Evolutionary conservation across 2,113 vertebrate species (phyloP).

Genomic region (Notarius lentiginosus): DNA sequence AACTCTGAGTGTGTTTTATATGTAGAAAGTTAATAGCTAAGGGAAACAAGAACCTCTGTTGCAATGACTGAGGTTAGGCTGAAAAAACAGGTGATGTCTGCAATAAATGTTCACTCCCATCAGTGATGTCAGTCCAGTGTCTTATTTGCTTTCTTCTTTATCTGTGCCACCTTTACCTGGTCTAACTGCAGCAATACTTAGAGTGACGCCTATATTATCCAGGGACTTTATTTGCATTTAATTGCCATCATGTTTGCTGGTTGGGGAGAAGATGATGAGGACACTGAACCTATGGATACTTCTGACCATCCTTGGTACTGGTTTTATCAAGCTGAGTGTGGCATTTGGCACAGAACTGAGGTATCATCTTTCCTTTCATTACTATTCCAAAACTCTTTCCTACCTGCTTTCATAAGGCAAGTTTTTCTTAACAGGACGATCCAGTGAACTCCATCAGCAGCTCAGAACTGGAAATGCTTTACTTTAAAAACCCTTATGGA

Average conservation of each 20-base stretch:
- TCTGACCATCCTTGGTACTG: slow-evolving; percentile 79
- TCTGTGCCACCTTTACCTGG: neutral
- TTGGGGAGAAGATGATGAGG: neutral
- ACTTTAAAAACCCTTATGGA: neutral
- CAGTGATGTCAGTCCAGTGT: slow-evolving; percentile 21
- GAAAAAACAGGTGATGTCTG: neutral
- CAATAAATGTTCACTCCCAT: slow-evolving; percentile 19
- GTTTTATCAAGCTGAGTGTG: slow-evolving; percentile 86
- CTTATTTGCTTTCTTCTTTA: neutral
- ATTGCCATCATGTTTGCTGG: neutral
- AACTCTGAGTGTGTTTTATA: neutral
- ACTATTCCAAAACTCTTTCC: neutral
- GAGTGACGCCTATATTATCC: neutral
- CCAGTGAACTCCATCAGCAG: neutral
- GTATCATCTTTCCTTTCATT: slow-evolving; percentile 61
- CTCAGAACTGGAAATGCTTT: slow-evolving; percentile 42
- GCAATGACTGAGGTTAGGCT: neutral
- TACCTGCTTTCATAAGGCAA: neutral
- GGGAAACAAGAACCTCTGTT: neutral
- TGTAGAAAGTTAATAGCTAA: neutral
- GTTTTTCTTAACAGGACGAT: slow-evolving; percentile 52
- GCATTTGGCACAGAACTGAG: slow-evolving; percentile 87
- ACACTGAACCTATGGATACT: slow-evolving; percentile 80
- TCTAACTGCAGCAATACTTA: neutral
- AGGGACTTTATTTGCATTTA: neutral